Conservation (phyloP, 2,113 vertebrate species). For the Chrysemys picta region DNA sequence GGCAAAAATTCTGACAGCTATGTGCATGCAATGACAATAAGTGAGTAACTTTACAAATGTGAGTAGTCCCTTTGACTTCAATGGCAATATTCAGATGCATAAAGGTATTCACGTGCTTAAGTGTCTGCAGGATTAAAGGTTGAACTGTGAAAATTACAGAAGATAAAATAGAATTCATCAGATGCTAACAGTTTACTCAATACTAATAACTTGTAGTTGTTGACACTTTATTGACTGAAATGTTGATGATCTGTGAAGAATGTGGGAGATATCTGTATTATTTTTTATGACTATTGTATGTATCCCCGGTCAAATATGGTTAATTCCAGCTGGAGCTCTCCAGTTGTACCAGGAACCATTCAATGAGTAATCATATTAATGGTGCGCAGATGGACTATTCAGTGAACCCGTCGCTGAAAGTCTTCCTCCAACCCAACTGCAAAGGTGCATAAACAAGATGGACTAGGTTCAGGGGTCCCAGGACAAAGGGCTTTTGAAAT, state of each 20-base stretch:
- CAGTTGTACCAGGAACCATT: not conserved
- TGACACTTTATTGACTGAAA: not conserved
- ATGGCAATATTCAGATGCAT: not conserved
- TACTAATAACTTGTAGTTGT: not conserved
- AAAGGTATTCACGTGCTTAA: not conserved
- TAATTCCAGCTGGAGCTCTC: not conserved
- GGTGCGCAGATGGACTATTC: no score
- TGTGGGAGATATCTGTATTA: not conserved
- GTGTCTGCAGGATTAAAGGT: not conserved
- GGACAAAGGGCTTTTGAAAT: not conserved
- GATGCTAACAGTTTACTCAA: not conserved
- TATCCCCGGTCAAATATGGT: not conserved
- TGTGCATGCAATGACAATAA: not conserved
- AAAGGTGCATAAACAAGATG: not conserved
- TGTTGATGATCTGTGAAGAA: not conserved
- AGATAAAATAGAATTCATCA: not conserved
- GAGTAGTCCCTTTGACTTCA: conserved; percentile 15
- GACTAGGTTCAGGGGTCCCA: not conserved
- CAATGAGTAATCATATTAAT: not conserved
- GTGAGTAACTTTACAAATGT: conserved; percentile 27
- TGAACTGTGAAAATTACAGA: not conserved
- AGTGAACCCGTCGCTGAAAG: not conserved
- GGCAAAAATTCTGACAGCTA: no score
- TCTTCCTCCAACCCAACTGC: not conserved
- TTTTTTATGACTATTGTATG: not conserved